Percentiles rank a stretch among this genome's conserved stretches.
Evolutionary conservation across 2,113 vertebrate species (phyloP).

Genomic region (Rhynchomys soricoides): DNA sequence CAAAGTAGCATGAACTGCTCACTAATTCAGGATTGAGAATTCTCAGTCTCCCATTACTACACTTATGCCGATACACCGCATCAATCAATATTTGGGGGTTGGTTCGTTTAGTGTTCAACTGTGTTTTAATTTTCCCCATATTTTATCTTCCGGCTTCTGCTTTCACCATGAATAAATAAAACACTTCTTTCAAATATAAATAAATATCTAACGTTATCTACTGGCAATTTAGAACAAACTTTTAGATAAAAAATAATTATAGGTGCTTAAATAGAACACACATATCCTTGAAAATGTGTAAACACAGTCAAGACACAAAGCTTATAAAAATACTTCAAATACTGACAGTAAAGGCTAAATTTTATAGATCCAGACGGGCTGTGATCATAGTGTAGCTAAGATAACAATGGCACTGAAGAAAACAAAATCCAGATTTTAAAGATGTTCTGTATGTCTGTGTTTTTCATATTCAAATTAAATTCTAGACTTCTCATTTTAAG

Average conservation of each 20-base stretch:
- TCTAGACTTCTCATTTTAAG: slow-evolving; percentile 29
- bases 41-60: not conserved
- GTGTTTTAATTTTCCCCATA: not conserved
- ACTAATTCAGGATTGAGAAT: not conserved
- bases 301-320: not conserved
- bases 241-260: slow-evolving; percentile 11
- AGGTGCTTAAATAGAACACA: slow-evolving; percentile 27
- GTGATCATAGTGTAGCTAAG: not conserved
- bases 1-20: not conserved
- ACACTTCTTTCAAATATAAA: slow-evolving; percentile 48
- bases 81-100: not conserved
- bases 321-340: slow-evolving; percentile 23
- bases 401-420: not conserved
- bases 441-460: not conserved
- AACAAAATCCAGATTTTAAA: not conserved
- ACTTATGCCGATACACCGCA: not conserved
- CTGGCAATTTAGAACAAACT: not conserved
- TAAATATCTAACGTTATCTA: not conserved
- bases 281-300: not conserved
- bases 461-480: slow-evolving; percentile 15
- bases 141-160: not conserved
- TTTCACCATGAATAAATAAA: not conserved
- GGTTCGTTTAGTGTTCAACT: not conserved
- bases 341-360: not conserved
- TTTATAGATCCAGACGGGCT: not conserved